These are phyloP conservation scores for Aphodius granarius DNA, from an alignment of 2,888 invertebrate species.

Conservation along the genomic window DNA sequence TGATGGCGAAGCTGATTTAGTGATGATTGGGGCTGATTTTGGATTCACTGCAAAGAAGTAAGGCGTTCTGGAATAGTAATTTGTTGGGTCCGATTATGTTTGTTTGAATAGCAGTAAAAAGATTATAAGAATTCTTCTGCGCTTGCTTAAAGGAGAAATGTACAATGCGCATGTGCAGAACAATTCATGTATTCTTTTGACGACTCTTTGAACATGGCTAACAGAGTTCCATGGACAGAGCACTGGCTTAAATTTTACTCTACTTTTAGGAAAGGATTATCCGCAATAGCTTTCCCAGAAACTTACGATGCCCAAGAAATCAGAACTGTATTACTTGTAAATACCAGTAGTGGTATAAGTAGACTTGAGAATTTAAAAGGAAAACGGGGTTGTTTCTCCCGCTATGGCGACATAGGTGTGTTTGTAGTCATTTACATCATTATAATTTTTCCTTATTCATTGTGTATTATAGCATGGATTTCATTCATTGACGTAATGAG, in stretches of 20 bases:
- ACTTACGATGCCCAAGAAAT: conserved; percentile 56
- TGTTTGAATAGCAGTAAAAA: neutral
- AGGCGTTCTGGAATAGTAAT: neutral
- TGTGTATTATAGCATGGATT: conserved; percentile 56
- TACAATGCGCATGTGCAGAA: neutral
- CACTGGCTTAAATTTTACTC: neutral
- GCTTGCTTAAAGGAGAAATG: neutral
- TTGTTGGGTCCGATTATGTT: neutral
- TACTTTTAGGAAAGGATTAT: conserved; percentile 57
- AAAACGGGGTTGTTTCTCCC: conserved; percentile 66
- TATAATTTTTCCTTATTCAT: conserved; percentile 1
- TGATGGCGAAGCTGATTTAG: conserved; percentile 56
- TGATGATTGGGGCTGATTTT: conserved; percentile 61
- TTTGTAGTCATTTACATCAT: neutral
- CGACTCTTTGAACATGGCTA: too few relatives aligned
- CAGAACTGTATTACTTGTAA: conserved; percentile 60
- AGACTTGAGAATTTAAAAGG: conserved; percentile 60
- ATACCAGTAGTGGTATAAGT: conserved; percentile 40
- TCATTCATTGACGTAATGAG: conserved; percentile 63
- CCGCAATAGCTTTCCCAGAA: conserved; percentile 63
- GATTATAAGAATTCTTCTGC: neutral
- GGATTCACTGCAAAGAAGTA: conserved; percentile 22
- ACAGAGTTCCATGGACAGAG: neutral
- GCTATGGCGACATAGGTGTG: conserved; percentile 66
- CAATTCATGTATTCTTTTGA: neutral